Evolutionary conservation across 2,888 invertebrate genomes (phyloP), one percentile per base, ranked within the genome.

Genomic region (Phalera bucephala): DNA sequence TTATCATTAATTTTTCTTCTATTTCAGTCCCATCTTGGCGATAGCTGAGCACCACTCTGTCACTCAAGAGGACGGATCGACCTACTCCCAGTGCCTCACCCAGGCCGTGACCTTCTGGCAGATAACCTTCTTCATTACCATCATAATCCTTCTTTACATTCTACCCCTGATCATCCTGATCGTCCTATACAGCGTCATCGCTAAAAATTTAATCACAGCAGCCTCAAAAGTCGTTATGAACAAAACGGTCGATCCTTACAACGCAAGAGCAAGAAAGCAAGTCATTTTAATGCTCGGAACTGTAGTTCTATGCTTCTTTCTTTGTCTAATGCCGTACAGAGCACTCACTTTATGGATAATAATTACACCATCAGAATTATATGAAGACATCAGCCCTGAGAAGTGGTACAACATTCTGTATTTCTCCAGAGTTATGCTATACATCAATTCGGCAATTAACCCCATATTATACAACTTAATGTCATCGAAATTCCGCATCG

Each of bases 401-500:
- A 93, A 92, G 38, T 97, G 95, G 86, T 95, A 96, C 72, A 95
- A 94, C 65, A 89, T 97, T 31, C 81, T 97, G 19, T 96, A 95
- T 74, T 95, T 96, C 72, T 95, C 95, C 46, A 92, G 97, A 51
- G 93, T 96, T 31, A 95, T 97, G 95, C 87, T 96, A 33, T 97
- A 97, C 67, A 90, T 97, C 45, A 97, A 97, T 79, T 97, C 97
- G 2, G 97, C 96, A 23, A 92, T 96, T 52, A 97, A 97, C 80
- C 97, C 97, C 0, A 95, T 97, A 54, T 86, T 97, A n/a, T 97
- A 97, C 74, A 97, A 97, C 74, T 87, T 97, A 47, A 96, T 97
- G 95, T 96, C 96, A 25, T 95, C 96, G 1, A 97, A 96, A 82
- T 97, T 97, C 71, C 93, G 97, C 1, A 92, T 93, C 36, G 96